Percentiles rank a stretch among this genome's conserved stretches.
Conservation (phyloP, 2,888 invertebrate species). For the Diarsia brunnea region DNA sequence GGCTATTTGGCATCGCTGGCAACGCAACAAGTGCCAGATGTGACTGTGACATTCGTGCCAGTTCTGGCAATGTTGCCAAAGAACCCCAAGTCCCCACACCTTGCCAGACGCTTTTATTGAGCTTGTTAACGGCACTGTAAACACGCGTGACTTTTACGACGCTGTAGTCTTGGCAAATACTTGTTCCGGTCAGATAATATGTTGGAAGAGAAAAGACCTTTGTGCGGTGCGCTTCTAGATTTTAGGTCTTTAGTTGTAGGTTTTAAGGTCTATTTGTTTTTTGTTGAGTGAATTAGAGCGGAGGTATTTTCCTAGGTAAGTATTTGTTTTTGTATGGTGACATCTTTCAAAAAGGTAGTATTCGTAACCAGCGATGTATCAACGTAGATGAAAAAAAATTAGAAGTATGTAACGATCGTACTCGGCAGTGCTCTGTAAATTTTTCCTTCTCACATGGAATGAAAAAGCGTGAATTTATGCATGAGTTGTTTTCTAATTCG, state of each 20-base stretch:
- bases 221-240: conserved; percentile 17
- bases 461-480: no score
- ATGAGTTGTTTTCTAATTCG: neutral
- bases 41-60: conserved; percentile 68
- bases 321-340: neutral
- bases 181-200: conserved; percentile 72
- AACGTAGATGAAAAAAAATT: no score
- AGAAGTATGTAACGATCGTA: neutral
- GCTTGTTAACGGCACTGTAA: conserved; percentile 79
- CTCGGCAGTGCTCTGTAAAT: neutral
- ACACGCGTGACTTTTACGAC: conserved; percentile 78
- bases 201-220: conserved; percentile 49
- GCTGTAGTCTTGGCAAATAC: conserved; percentile 76
- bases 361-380: neutral
- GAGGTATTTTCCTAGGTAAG: neutral
- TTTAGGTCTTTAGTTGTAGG: conserved; percentile 3
- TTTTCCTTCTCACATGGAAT: neutral
- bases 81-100: conserved; percentile 57
- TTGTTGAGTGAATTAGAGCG: conserved; percentile 1
- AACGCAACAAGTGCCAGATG: conserved; percentile 77
- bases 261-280: neutral
- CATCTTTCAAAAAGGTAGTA: neutral
- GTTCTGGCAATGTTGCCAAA: conserved; percentile 65
- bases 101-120: conserved; percentile 75
- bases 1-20: conserved; percentile 68